Conservation (phyloP, 1,140 invertebrate genomes). For the Drosophila quadrilineata region DNA sequence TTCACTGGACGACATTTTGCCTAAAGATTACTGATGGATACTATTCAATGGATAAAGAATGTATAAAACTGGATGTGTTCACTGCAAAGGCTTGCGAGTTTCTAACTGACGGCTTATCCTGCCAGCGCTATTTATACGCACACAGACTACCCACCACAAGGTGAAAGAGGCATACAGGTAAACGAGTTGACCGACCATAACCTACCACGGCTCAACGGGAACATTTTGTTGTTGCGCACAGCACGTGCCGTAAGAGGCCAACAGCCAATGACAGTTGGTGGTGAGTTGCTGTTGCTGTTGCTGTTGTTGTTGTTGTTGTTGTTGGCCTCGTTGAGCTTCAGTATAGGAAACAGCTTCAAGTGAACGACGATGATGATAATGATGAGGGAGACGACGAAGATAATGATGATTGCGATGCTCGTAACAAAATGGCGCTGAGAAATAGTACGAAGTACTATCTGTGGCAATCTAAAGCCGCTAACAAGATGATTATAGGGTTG, state of each 20-base stretch:
- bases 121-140: constrained; percentile 62
- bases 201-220: neutral
- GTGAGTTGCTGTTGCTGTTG: constrained; percentile 31
- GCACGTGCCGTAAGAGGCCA: constrained; percentile 57
- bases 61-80: constrained; percentile 33
- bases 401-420: too few relatives aligned
- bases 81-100: constrained; percentile 52
- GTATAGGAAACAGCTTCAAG: neutral
- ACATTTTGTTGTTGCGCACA: constrained; percentile 17
- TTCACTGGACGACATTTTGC: constrained; percentile 73
- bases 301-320: neutral
- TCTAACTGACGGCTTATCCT: constrained; percentile 57
- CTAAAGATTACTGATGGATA: neutral
- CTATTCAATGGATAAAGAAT: neutral
- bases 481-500: constrained; percentile 70
- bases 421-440: constrained; percentile 61
- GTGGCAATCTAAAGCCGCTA: constrained; percentile 64
- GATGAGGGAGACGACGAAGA: too few relatives aligned
- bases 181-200: constrained; percentile 45
- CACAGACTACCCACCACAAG: constrained; percentile 51
- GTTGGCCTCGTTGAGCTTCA: constrained; percentile 16
- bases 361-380: too few relatives aligned
- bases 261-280: constrained; percentile 53
- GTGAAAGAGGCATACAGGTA: constrained; percentile 41
- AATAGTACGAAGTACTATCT: constrained; percentile 53